Base-by-base conservation (phyloP, 2,113 vertebrate genomes). In the Cygnus buccinator region DNA sequence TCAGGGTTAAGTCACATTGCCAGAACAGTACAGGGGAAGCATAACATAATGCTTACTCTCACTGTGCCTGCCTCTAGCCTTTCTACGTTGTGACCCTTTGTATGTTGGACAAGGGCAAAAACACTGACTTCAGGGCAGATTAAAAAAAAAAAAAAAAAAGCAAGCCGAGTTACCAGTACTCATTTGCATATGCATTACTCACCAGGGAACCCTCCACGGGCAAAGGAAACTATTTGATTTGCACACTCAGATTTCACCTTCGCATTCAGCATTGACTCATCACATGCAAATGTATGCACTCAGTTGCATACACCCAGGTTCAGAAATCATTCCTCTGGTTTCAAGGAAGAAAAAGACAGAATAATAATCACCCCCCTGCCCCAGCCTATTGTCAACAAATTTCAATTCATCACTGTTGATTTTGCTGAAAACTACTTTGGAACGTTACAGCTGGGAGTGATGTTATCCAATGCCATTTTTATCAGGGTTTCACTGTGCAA, bases 381-480 rank as follows among this genome's bases (percentile, higher is more conserved):
- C 71, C 3, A 18, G 59, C 41, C 90, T 83, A 91, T 83, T 96
- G 89, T 95, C 41, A 82, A 95, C 95, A 97, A 95, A 97, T 97
- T 97, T 97, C 95, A 95, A 93, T 97, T 97, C 97, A 97, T 98
- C 97, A 93, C 89, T 97, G 97, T 96, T 98, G 98, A 98, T 98
- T 98, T 97, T 93, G 80, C 96, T 96, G 97, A 97, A 97, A 96
- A 84, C 97, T 97, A 94, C 97, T 97, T 97, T 97, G 77, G 81
- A 98, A 96, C 39, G 62, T 97, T 93, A 97, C 91, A 93, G 87
- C 82, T 88, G 70, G 77, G 95, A 96, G 95, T 95, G 97, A 97
- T 97, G 97, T 98, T 97, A 97, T 98, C 98, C 97, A 97, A 96
- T 88, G 97, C 94, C 97, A 98, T 98, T 98, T 98, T 97, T 98